Base-by-base conservation (phyloP, 2,888 invertebrate genomes). In the Drosophila acutilabella region DNA sequence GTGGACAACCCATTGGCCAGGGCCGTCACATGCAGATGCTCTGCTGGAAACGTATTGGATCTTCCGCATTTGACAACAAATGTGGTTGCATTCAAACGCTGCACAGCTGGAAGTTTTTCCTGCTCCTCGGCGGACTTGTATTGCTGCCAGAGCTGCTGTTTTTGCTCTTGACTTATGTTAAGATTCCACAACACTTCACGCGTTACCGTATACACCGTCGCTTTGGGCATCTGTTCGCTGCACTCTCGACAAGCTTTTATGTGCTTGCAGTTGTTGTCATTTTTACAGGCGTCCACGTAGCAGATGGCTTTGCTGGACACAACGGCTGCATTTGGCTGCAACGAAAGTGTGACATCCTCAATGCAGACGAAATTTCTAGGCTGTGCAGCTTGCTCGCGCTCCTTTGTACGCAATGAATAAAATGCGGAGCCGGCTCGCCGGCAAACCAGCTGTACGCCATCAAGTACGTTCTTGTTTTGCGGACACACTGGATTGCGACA, bases 351-450 rank as follows among this genome's bases (percentile, higher is more conserved):
- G 78, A 92, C 73, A 90, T 92, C 81, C 90, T 93, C 80, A 91
- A 92, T 88, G 71, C 95, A 95, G 1, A 96, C 96, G 91, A 97
- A 96, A 23, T 95, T 96, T 42, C 96, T 93, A 59, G 95, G 94
- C 69, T 96, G 95, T 1, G 95, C 64, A 44, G 74, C 72, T 13
- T 57, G 94, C 0, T 95, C 95, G 72, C 94, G 94, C 74, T 96
- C 96, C 52, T 95, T 93, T 1, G 95, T 93, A 50, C 95, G 92
- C 1, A 96, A 95, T 2, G 96, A 96, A 88, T 94, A 96, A 11
- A 95, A 92, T 81, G 94, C 93, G 2, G 94, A 94, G 0, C 93
- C 93, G 0, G 93, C 92, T 0, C 94, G 94, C 5, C 94, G 93
- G 1, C 95, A 95, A 13, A 94, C 92, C 38, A 96, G 93, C 88